Evolutionary conservation across 2,888 invertebrate species (phyloP), one percentile per base, ranked within the genome.

Genomic region (Diplazon laetatorius): DNA sequence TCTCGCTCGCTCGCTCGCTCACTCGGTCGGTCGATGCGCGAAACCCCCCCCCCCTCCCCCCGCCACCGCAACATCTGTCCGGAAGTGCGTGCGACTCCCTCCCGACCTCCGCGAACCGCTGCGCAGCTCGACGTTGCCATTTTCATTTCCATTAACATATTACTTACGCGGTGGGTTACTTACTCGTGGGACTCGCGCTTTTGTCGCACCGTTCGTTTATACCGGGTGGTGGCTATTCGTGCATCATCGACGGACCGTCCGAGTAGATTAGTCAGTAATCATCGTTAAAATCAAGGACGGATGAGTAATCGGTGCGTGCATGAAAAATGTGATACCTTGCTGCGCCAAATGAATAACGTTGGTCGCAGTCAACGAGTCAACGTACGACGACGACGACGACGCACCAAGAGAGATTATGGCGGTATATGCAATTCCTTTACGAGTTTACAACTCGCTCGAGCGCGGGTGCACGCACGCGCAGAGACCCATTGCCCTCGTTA

Each of bases 21-120:
- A 6, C 63, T 35, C 37, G 52, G 20, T 42, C 37, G 50, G 3
- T 25, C 50, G 14, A 16, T 60, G 71, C 77, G 78, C 69, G 66
- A 73, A 78, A 76, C n/a, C n/a, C n/a, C n/a, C n/a, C n/a, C n/a
- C n/a, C n/a, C n/a, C n/a, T n/a, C n/a, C n/a, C n/a, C n/a, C n/a
- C n/a, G n/a, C n/a, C n/a, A 76, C 78, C 81, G 78, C 55, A 84
- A 86, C 88, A 87, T 86, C 87, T 88, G 88, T 84, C 87, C 88
- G 88, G 88, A 88, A 88, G 84, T 83, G 81, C 77, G 78, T 78
- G 75, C 77, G 69, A 52, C 80, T 66, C 79, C 68, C 50, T 73
- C 25, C 46, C 52, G 35, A 18, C 65, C 25, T 66, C 16, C 16
- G 30, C 48, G 46, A 50, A 42, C 65, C 76, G 70, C n/a, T 72